Conservation (phyloP, 2,113 vertebrate species). For the Pollimyrus isidori region DNA sequence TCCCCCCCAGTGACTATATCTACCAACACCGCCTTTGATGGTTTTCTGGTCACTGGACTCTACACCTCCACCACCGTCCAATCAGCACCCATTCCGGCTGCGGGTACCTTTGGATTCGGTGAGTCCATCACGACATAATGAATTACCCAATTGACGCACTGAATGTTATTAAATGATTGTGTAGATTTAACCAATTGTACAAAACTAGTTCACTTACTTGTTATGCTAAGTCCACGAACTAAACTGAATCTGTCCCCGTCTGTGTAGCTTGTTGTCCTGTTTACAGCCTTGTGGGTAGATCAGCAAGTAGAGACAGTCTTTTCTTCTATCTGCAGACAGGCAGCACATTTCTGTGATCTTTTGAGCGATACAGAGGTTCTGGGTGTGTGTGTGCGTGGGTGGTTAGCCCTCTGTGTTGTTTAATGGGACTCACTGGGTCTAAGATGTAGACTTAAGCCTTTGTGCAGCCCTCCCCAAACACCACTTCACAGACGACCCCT, state of each 20-base stretch:
- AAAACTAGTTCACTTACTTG: background rate
- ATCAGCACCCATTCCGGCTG: constrained; percentile 78
- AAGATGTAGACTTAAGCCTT: background rate
- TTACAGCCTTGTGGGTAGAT: background rate
- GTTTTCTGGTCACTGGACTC: constrained; percentile 89
- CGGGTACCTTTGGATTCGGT: constrained; percentile 90
- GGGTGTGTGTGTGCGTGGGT: background rate
- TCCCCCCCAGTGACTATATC: constrained; percentile 80
- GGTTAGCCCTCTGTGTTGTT: background rate
- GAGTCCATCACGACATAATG: constrained; percentile 49
- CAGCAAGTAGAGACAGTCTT: background rate
- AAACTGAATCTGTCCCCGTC: background rate
- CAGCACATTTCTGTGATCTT: background rate
- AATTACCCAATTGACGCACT: background rate
- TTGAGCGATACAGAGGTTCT: background rate
- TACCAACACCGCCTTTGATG: constrained; percentile 91
- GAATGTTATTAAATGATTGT: background rate
- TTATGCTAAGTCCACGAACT: background rate
- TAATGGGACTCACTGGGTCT: background rate
- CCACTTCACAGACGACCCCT: background rate
- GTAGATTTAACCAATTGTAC: background rate
- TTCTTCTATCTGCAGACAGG: too few relatives aligned
- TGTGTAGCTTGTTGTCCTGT: background rate
- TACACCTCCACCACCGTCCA: constrained; percentile 94
- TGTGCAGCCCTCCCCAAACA: background rate